Evolutionary conservation across 2,888 invertebrate genomes (phyloP).

Genomic region (Leucania comma): DNA sequence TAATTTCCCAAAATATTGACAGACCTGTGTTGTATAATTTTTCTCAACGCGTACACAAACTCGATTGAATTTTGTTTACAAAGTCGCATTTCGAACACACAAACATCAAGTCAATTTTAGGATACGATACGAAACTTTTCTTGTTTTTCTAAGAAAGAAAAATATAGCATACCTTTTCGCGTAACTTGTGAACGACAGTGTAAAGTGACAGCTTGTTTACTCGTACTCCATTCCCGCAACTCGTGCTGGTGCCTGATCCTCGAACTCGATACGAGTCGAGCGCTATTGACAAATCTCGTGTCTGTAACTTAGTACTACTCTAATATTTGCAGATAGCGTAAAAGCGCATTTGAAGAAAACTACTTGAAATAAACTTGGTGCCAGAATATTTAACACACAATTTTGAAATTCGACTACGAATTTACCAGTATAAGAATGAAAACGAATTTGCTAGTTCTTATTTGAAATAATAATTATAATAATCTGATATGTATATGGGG

Average conservation of each 20-base stretch:
- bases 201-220: conserved; percentile 57
- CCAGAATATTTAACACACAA: conserved; percentile 24
- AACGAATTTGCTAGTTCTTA: conserved; percentile 43
- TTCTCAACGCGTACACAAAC: not conserved
- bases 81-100: conserved; percentile 24
- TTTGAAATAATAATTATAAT: conserved; percentile 27
- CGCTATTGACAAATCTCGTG: conserved; percentile 58
- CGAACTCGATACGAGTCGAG: conserved; percentile 47
- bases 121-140: conserved; percentile 13
- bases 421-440: conserved; percentile 12
- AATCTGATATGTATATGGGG: conserved; percentile 3
- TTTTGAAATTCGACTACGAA: conserved; percentile 19
- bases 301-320: conserved; percentile 36
- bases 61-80: conserved; percentile 12
- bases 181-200: conserved; percentile 42
- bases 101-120: conserved; percentile 44
- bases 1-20: conserved; percentile 44
- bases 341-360: conserved; percentile 24
- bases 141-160: conserved; percentile 32
- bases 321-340: conserved; percentile 18
- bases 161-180: conserved; percentile 51
- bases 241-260: conserved; percentile 42
- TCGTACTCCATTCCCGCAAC: conserved; percentile 17
- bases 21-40: conserved; percentile 2
- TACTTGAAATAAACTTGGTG: conserved; percentile 12